Conservation (phyloP, 2,113 vertebrate genomes). For the Phalacrocorax pelagicus region DNA sequence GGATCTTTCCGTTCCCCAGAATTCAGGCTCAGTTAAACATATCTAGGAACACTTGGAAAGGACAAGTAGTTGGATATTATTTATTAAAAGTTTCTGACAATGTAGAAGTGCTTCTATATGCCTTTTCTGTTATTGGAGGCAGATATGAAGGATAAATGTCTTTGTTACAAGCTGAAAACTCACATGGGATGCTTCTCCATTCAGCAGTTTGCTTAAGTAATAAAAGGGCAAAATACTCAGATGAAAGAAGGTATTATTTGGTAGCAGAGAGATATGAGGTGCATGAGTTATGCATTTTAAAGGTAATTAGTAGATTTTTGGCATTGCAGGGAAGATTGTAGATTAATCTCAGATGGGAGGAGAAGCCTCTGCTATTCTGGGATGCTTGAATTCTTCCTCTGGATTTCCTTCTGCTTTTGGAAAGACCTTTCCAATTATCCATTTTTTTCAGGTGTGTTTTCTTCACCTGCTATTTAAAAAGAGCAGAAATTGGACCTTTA, state of each 20-base stretch:
- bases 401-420: neutral
- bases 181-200: neutral
- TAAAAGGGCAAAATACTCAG: neutral
- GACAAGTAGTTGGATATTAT: neutral
- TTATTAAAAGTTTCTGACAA: neutral
- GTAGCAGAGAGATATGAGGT: neutral
- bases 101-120: neutral
- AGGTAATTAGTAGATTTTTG: neutral
- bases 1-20: neutral
- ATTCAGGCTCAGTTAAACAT: neutral
- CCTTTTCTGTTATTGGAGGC: neutral
- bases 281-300: neutral
- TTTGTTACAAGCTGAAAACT: neutral
- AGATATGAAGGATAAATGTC: neutral
- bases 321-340: neutral
- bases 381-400: neutral
- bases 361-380: neutral
- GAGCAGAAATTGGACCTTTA: neutral
- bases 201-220: neutral
- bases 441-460: neutral
- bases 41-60: neutral
- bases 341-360: neutral
- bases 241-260: neutral
- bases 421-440: neutral
- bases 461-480: neutral